Evolutionary conservation across 1,140 invertebrate species (phyloP).

Genomic region (Drosophila repletoides): DNA sequence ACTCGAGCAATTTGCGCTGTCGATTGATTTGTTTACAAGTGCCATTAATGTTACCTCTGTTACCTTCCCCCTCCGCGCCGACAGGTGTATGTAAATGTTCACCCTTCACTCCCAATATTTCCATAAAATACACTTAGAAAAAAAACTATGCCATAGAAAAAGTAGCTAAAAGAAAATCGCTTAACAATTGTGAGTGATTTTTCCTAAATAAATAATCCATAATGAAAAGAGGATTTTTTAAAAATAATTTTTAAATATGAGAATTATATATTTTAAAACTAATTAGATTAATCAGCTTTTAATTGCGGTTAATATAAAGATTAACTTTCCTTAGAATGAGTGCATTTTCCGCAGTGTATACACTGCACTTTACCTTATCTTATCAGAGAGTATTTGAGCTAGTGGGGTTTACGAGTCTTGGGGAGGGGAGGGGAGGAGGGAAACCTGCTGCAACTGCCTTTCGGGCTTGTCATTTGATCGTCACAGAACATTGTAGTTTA

Average conservation of each 20-base stretch:
- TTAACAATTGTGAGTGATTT: too few relatives aligned
- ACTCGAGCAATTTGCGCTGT: constrained; percentile 65
- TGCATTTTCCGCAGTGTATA: too few relatives aligned
- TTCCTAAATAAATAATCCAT: too few relatives aligned
- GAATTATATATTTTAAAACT: too few relatives aligned
- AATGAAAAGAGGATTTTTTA: too few relatives aligned
- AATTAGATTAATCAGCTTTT: too few relatives aligned
- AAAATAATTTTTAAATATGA: too few relatives aligned
- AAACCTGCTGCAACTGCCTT: too few relatives aligned
- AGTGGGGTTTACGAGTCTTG: neutral
- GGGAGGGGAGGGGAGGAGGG: neutral
- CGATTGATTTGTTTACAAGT: constrained; percentile 78
- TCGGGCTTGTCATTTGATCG: constrained; percentile 60
- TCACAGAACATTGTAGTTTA: constrained; percentile 45
- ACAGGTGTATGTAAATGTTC: constrained; percentile 62
- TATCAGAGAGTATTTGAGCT: constrained; percentile 43
- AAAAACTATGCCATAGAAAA: too few relatives aligned
- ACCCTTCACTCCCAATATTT: constrained; percentile 33
- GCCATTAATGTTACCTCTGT: constrained; percentile 64
- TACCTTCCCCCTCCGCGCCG: neutral
- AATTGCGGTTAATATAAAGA: too few relatives aligned
- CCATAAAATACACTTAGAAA: too few relatives aligned
- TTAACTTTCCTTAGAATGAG: too few relatives aligned
- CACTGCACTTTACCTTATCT: constrained; percentile 50
- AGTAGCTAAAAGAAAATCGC: neutral